Conservation (phyloP, 2,888 invertebrate genomes). For the Clivina fossor region DNA sequence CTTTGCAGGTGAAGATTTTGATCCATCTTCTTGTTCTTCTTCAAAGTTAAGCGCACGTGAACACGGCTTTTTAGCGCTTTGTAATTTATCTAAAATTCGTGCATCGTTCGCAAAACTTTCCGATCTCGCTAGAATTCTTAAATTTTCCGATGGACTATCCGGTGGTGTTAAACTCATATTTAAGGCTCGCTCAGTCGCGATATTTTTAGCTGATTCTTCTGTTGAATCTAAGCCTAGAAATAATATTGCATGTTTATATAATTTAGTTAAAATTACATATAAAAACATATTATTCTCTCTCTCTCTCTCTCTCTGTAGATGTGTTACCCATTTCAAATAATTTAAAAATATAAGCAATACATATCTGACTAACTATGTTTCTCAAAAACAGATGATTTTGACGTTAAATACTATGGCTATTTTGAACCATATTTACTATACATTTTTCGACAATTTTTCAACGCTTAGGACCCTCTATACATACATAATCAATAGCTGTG, state of each 20-base stretch:
- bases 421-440: no score
- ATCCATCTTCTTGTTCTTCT: constrained; percentile 49
- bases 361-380: no score
- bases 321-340: neutral
- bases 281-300: no score
- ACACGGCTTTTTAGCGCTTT: constrained; percentile 59
- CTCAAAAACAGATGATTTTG: no score
- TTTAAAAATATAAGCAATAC: neutral
- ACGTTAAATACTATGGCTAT: no score
- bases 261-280: no score
- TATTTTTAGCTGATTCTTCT: constrained; percentile 13
- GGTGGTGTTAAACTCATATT: constrained; percentile 51
- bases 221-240: constrained; percentile 11
- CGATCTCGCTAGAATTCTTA: constrained; percentile 63
- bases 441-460: no score
- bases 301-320: no score
- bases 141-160: constrained; percentile 62
- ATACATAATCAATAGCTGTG: no score
- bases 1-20: constrained; percentile 59
- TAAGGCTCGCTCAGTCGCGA: constrained; percentile 37
- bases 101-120: constrained; percentile 82
- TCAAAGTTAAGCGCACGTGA: constrained; percentile 61
- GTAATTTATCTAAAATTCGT: constrained; percentile 71
- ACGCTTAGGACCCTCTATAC: no score
- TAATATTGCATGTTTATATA: neutral